Conservation (phyloP, 2,888 invertebrate species). For the Machimus rusticus region DNA sequence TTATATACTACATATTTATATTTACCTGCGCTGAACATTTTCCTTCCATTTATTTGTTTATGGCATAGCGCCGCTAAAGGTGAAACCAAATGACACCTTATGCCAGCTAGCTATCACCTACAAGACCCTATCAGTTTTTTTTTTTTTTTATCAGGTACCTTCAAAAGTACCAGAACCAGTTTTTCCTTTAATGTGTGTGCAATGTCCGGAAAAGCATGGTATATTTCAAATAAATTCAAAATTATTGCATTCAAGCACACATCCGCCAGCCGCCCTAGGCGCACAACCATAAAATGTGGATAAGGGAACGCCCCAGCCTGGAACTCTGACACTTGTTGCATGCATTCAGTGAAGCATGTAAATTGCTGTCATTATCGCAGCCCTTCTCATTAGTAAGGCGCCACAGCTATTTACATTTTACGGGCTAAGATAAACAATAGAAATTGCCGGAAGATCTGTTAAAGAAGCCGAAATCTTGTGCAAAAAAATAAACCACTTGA, state of each 20-base stretch:
- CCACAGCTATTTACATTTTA: constrained; percentile 47
- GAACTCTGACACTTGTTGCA: constrained; percentile 11
- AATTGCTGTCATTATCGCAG: constrained; percentile 22
- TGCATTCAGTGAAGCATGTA: constrained; percentile 27
- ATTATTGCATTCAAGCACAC: background rate
- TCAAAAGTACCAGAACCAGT: background rate
- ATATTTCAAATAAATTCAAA: background rate
- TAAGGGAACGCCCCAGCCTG: background rate
- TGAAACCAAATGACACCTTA: background rate
- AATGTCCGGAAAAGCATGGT: background rate
- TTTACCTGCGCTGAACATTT: background rate
- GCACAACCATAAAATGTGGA: background rate
- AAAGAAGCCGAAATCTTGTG: constrained; percentile 14
- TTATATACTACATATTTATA: background rate
- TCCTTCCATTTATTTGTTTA: constrained; percentile 40
- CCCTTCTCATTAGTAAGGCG: constrained; percentile 44
- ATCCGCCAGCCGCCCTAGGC: constrained; percentile 32
- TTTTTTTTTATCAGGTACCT: background rate
- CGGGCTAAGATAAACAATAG: constrained; percentile 29
- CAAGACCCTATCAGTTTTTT: background rate
- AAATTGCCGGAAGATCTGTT: constrained; percentile 23
- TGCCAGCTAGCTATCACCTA: background rate
- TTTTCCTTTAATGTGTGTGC: background rate
- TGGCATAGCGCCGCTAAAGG: constrained; percentile 42
- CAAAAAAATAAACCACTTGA: constrained; percentile 30